Base-by-base conservation (phyloP, 2,113 vertebrate species). In the Meles meles region DNA sequence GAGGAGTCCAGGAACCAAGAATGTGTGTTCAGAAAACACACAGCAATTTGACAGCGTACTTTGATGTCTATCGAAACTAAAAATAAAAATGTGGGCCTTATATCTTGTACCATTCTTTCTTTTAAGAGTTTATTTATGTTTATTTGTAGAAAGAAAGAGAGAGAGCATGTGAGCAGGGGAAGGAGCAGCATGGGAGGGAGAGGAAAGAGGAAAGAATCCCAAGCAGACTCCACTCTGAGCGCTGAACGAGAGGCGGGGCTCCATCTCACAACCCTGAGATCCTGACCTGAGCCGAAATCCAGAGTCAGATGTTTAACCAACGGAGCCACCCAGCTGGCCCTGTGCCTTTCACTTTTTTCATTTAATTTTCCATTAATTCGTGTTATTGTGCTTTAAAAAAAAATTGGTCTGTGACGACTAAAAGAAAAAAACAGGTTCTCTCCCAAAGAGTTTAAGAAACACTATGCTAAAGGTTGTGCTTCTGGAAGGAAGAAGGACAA, bases 161-260 rank as follows among this genome's bases (percentile, higher is more conserved):
- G 31, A 7, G 31, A 17, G 14, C 63, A 34, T 67, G 63, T 34
- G 63, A 3, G 1, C 31, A 67, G 13, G 31, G 63, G 31, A 67
- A 34, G 63, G 63, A 67, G 31, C 63, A 67, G 63, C 14, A 31
- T 67, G 63, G 63, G 29, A 34, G 14, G 63, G 13, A 67, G 63
- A 67, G 31, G 13, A 34, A 34, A 34, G 31, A 1, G 63, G 14
- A 17, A 67, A 17, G 63, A 31, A 67, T 67, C 63, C 6, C 63
- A 67, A 17, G 31, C 31, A 3, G 63, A 67, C 31, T 67, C 63
- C 14, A 34, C 63, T 67, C 63, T 65, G 63, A 34, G 63, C 14
- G 0, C 6, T 0, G 6, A 67, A 3, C 0, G 14, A 17, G 63
- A 67, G 14, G 14, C 14, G 6, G 31, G 63, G 14, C 31, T 34